phyloP scores from a whole-genome alignment of 2,888 invertebrate genomes.

The Philaethria dido region DNA sequence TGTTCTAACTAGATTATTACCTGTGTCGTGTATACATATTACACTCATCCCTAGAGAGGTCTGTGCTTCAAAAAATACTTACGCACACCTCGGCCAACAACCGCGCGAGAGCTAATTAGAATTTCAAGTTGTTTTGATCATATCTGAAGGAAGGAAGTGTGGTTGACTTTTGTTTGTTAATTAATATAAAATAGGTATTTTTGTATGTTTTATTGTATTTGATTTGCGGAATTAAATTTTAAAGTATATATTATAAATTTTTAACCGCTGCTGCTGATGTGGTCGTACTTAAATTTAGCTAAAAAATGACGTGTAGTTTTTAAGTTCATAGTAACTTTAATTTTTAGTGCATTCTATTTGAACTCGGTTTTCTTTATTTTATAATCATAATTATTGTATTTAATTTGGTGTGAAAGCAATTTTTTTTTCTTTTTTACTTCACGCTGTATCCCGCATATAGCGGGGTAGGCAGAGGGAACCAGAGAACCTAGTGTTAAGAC shows the following conservation, averaged over 20 bases:
- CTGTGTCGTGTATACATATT: constrained; percentile 49
- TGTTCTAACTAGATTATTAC: constrained; percentile 45
- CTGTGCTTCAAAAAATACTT: constrained; percentile 32
- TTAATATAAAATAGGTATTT: not conserved
- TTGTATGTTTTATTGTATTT: not conserved
- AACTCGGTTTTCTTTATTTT: no score
- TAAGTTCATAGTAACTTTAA: not conserved
- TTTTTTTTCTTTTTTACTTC: no score
- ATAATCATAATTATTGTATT: no score
- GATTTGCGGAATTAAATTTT: not conserved
- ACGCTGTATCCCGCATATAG: no score
- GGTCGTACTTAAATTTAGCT: no score
- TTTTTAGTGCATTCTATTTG: no score
- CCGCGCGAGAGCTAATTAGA: constrained; percentile 14
- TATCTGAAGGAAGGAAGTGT: not conserved
- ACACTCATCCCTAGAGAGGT: constrained; percentile 46
- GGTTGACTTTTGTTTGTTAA: not conserved
- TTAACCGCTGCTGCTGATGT: no score
- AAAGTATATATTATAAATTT: no score
- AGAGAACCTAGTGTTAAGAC: no score
- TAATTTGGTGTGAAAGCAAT: no score
- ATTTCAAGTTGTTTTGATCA: constrained; percentile 20
- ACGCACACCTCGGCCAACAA: constrained; percentile 16
- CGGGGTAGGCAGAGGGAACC: no score
- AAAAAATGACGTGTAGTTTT: no score